Evolutionary conservation across 2,888 invertebrate genomes (phyloP), one percentile per base, ranked within the genome.

Genomic region (Andrena bicolor): DNA sequence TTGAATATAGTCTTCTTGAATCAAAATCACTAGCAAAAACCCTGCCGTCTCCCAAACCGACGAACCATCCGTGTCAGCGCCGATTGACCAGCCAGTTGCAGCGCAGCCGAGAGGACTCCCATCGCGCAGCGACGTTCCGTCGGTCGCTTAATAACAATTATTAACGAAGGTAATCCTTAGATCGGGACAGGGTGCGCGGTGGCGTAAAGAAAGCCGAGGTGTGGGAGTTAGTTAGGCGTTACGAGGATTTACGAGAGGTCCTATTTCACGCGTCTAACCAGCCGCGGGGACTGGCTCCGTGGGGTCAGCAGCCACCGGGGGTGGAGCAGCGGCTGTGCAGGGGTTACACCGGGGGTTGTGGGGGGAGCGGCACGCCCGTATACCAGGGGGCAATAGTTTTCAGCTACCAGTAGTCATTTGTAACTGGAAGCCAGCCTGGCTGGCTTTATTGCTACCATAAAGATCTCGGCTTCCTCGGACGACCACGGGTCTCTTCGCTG

Each of bases 391-490:
- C 89, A 90, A 91, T 91, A 90, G 89, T 92, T 92, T 91, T 90
- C 87, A 90, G 87, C 85, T 77, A 85, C 85, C 86, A 83, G 89
- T 85, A 88, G 89, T 90, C 89, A 91, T 92, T 92, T 92, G 91
- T 91, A 92, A 92, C 90, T 85, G 72, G 89, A 91, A 87, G 86
- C 90, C 80, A 64, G 81, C 73, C 71, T 84, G 86, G 85, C 84
- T 80, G 83, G 89, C 84, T 91, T 92, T 92, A 92, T 92, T 89
- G 87, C 90, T 82, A 73, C 88, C 89, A 92, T 92, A 92, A 92
- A 92, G 90, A 92, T 91, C 89, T 89, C 85, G 78, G 87, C 87
- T 88, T 83, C 86, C 77, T 79, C 85, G 80, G 71, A 78, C 77
- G 78, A 79, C 74, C 76, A 64, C 83, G 72, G 79, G 20, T 10